A percentile compares a stretch with the other conserved stretches of the same genome.
These are phyloP conservation scores for Pissodes strobi DNA, from an alignment of 1,140 invertebrate genomes.

Conservation along the genomic window DNA sequence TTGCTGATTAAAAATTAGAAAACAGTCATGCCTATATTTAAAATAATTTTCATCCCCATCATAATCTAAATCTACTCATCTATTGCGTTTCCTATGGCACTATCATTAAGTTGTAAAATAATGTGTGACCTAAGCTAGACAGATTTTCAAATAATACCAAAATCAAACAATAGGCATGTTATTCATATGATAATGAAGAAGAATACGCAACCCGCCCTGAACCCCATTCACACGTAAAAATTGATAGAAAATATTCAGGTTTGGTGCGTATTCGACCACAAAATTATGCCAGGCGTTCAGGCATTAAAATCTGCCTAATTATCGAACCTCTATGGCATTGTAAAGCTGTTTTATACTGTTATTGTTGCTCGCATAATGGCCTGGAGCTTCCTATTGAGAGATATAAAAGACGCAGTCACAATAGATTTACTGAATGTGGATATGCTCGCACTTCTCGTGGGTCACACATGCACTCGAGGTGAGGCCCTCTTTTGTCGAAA, in stretches of 20 bases:
- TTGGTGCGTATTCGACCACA: conserved; percentile 25
- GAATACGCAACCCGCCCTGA: neutral
- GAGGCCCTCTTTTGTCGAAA: conserved; percentile 33
- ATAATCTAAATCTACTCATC: too few species aligned
- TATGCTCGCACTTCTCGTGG: conserved; percentile 32
- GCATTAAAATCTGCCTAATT: conserved; percentile 48
- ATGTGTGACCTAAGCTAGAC: neutral
- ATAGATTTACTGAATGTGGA: conserved; percentile 13
- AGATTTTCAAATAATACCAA: neutral
- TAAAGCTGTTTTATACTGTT: conserved; percentile 34
- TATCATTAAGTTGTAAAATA: too few species aligned
- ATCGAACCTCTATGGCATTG: conserved; percentile 32
- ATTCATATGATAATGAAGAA: conserved; percentile 8
- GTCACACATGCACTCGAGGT: conserved; percentile 27
- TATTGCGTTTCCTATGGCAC: too few species aligned
- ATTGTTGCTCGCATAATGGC: conserved; percentile 45
- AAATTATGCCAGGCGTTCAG: conserved; percentile 34
- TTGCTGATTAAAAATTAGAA: too few species aligned
- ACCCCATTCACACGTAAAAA: conserved; percentile 33
- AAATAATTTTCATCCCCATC: too few species aligned
- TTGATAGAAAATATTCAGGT: conserved; percentile 30
- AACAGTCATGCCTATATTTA: too few species aligned
- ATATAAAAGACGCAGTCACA: conserved; percentile 29
- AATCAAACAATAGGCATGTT: conserved; percentile 7
- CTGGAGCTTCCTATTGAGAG: conserved; percentile 47